Conservation (phyloP, 2,113 vertebrate species). For the Garra rufa region DNA sequence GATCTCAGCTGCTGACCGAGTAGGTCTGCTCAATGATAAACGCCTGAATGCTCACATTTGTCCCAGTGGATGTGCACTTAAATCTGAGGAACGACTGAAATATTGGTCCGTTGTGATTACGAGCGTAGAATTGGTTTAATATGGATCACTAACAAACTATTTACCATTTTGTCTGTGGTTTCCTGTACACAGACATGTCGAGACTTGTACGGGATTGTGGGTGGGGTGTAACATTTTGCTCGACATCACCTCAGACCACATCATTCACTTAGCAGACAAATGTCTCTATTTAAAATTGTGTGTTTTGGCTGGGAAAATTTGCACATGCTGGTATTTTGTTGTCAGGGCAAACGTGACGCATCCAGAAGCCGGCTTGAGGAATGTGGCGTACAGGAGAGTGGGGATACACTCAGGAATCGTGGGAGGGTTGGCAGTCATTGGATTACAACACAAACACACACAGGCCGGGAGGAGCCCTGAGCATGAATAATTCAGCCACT, state of each 20-base stretch:
- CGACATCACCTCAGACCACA: conserved; percentile 7
- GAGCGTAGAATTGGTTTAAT: not conserved
- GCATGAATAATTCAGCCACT: conserved; percentile 49
- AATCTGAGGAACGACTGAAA: not conserved
- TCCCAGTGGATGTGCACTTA: conserved; percentile 12
- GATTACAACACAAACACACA: conserved; percentile 26
- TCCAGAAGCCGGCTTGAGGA: not conserved
- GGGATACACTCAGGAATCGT: conserved; percentile 16
- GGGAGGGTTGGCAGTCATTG: conserved; percentile 37
- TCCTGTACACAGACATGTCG: conserved; percentile 7
- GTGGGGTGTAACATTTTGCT: not conserved
- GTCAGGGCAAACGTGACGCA: not conserved
- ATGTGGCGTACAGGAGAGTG: conserved; percentile 3
- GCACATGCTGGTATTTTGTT: conserved; percentile 21
- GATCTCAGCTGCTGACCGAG: conserved; percentile 19
- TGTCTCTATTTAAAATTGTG: not conserved
- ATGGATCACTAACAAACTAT: not conserved
- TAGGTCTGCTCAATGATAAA: conserved; percentile 18
- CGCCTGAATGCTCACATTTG: conserved; percentile 21
- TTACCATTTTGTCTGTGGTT: not conserved
- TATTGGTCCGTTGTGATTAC: not conserved
- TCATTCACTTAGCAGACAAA: conserved; percentile 18
- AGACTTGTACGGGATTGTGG: not conserved
- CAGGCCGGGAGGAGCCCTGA: not conserved
- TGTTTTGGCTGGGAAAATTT: conserved; percentile 12